Base-by-base conservation (phyloP, 2,888 invertebrate species). In the Melanotus villosus region DNA sequence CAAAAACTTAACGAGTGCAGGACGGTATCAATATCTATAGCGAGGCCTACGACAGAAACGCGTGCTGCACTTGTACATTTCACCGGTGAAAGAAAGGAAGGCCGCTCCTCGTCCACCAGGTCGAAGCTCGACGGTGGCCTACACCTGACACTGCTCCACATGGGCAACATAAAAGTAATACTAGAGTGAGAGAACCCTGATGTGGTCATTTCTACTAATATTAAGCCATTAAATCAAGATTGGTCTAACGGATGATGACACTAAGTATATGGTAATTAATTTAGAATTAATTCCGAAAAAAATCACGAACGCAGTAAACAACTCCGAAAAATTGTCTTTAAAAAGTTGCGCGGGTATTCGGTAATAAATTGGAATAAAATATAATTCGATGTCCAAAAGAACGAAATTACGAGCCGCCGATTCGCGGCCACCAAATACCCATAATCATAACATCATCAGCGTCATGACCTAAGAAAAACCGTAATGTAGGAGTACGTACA, bases 101-200 rank as follows among this genome's bases (percentile, higher is more conserved):
- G 65, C 68, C 66, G 71, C 69, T 67, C 67, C 65, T 69, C 56
- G 66, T 65, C 66, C 67, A 70, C 66, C 71, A 71, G 74, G 75
- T 77, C 74, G 75, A 73, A 66, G 72, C 73, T 71, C 73, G 41
- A 62, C 70, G 72, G 74, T 76, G 71, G 73, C 73, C 75, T 75
- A 73, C 75, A 77, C 73, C 73, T 74, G 69, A 70, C 60, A 60
- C 34, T 72, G 71, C 70, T 73, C 75, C 70, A 73, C 72, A 74
- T 74, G 70, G 56, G 75, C 75, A 74, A 73, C 32, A 54, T 41
- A 63, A 62, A 62, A 62, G 12, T 19, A 43, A n/a, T n/a, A 23
- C 19, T n/a, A 38, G 50, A 36, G 36, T 41, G 64, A 64, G 36
- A 64, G 32, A n/a, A n/a, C 74, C 75, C 74, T 76, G 75, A 36